phyloP scores from a whole-genome alignment of 2,888 invertebrate genomes.

The Drosophila rellima region DNA sequence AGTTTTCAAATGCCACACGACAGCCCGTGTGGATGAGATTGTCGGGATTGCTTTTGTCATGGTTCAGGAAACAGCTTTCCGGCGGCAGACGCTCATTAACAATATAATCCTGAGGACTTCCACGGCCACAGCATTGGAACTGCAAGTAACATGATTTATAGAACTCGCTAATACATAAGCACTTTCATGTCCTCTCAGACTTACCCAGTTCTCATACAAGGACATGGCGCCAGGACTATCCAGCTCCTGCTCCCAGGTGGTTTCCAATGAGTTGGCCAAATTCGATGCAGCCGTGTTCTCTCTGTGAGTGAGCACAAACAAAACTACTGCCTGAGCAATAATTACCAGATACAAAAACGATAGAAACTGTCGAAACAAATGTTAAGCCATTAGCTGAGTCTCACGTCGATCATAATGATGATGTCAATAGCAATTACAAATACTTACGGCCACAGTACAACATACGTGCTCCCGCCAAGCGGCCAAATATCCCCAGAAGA shows the following conservation, averaged over 20 bases:
- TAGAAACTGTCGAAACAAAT: conserved; percentile 85
- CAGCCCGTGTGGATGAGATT: conserved; percentile 80
- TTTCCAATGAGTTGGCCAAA: conserved; percentile 76
- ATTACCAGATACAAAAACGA: conserved; percentile 70
- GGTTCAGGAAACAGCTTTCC: conserved; percentile 74
- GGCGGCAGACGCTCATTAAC: conserved; percentile 81
- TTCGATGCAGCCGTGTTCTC: conserved; percentile 60
- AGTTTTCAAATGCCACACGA: conserved; percentile 74
- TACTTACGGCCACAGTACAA: conserved; percentile 92
- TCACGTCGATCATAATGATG: conserved; percentile 1
- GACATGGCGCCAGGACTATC: conserved; percentile 80
- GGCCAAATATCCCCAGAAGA: conserved; percentile 95
- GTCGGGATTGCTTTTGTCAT: conserved; percentile 68
- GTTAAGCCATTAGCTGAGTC: conserved; percentile 56
- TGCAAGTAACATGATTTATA: conserved; percentile 29
- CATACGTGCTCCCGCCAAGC: conserved; percentile 94
- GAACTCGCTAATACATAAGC: neutral
- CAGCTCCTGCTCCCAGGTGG: conserved; percentile 86
- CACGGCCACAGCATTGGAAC: conserved; percentile 83
- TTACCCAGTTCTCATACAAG: conserved; percentile 81
- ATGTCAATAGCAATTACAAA: conserved; percentile 23
- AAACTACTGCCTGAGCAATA: conserved; percentile 58
- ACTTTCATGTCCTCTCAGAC: conserved; percentile 4
- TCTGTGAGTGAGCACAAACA: conserved; percentile 52
- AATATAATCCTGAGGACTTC: conserved; percentile 83